Percentiles rank a stretch among this genome's conserved stretches.
phyloP scores from a whole-genome alignment of 2,888 invertebrate species.

The Exocentrus adspersus region DNA sequence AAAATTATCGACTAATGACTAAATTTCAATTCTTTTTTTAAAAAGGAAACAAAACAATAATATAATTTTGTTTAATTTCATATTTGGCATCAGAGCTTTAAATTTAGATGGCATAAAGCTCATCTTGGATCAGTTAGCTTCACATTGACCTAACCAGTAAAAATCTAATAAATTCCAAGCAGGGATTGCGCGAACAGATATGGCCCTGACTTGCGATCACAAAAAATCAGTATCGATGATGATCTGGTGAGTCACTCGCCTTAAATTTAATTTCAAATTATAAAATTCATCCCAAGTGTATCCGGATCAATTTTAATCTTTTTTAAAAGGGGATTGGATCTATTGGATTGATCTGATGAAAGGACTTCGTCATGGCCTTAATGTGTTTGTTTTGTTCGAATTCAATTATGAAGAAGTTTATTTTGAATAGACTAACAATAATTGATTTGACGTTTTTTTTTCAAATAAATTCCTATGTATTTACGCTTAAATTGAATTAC shows the following conservation, averaged over 20 bases:
- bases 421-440: neutral
- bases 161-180: conserved; percentile 12
- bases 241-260: conserved; percentile 10
- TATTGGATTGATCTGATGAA: conserved; percentile 4
- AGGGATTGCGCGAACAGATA: conserved; percentile 13
- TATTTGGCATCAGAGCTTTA: neutral
- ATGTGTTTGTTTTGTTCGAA: neutral
- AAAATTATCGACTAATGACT: too few relatives aligned
- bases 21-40: too few relatives aligned
- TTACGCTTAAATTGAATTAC: too few relatives aligned
- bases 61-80: too few relatives aligned
- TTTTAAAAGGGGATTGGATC: conserved; percentile 2
- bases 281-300: neutral
- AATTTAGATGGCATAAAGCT: neutral
- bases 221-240: neutral
- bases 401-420: neutral
- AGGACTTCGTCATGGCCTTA: neutral
- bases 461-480: too few relatives aligned
- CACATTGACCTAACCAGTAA: conserved; percentile 2
- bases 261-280: conserved; percentile 30
- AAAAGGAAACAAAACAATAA: too few relatives aligned
- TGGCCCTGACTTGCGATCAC: conserved; percentile 20
- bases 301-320: conserved; percentile 13
- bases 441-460: neutral
- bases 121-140: conserved; percentile 6